phyloP scores from a whole-genome alignment of 2,113 vertebrate genomes.

The Nymphicus hollandicus region DNA sequence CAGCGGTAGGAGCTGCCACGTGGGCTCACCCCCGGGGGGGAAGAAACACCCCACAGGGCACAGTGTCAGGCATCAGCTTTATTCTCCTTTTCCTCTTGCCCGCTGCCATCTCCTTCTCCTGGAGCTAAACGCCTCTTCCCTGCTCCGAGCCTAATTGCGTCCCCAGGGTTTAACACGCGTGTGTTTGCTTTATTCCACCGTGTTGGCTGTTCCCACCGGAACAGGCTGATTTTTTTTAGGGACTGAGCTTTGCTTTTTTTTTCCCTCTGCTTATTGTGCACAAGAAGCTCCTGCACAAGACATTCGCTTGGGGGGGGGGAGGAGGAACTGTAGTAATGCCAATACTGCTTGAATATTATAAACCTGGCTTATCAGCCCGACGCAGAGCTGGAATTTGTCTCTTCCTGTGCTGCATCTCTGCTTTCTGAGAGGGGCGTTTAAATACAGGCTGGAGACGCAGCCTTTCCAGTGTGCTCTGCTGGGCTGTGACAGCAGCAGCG shows the following conservation, averaged over 20 bases:
- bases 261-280: conserved; percentile 52
- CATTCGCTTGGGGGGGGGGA: neutral
- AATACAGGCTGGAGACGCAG: conserved; percentile 59
- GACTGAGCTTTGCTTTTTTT: neutral
- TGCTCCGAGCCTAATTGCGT: conserved; percentile 42
- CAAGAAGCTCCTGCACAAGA: conserved; percentile 42
- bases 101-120: neutral
- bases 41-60: fast-evolving
- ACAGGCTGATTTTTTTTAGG: neutral
- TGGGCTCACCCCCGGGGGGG: neutral
- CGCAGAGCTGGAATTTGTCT: conserved; percentile 65
- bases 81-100: neutral
- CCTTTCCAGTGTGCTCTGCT: conserved; percentile 49
- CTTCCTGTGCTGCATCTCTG: conserved; percentile 66
- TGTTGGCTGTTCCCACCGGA: conserved; percentile 62
- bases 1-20: fast-evolving
- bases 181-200: conserved; percentile 60
- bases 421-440: conserved; percentile 59
- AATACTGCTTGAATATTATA: conserved; percentile 66
- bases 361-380: conserved; percentile 64
- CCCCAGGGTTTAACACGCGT: conserved; percentile 56
- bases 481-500: conserved; percentile 4
- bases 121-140: neutral
- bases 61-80: neutral
- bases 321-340: conserved; percentile 59